Base-by-base conservation (phyloP, 2,113 vertebrate genomes). In the Macheiramphus alcinus region DNA sequence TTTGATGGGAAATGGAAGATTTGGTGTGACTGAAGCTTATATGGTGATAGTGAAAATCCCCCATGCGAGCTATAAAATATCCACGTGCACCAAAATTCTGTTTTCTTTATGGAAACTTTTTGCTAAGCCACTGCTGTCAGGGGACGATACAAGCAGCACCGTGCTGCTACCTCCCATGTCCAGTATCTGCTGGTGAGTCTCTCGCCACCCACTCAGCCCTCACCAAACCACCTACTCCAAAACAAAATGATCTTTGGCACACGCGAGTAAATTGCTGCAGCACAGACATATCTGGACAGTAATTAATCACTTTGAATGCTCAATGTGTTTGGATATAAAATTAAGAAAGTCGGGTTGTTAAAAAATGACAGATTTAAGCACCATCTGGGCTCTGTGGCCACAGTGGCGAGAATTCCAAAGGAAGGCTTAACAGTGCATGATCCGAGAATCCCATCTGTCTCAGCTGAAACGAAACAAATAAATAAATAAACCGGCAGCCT, bases 401-500 rank as follows among this genome's bases (percentile, higher is more conserved):
- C 97, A 95, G 98, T 98, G 98, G 98, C 96, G 97, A 93, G 91
- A 98, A 98, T 98, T 98, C 98, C 98, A 98, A 98, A 98, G 98
- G 98, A 98, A 98, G 98, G 98, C 98, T 98, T 98, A 98, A 97
- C 83, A 97, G 98, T 97, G 97, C 98, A 97, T 97, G 98, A 98
- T 98, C 98, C 95, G 98, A 98, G 98, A 98, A 98, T 97, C 98
- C 98, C 98, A 98, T 98, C 98, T 98, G 98, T 98, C 98, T 98
- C 96, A 97, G 98, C 94, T 97, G 97, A 97, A 97, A 98, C 1
- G 98, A 96, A 97, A 97, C 89, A 97, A 96, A 96, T 97, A 94
- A 97, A 94, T 97, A 97, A 97, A 95, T 97, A 97, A 97, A 79
- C 90, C 40, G 1, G 67, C 66, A 93, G 95, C 61, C 91, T 97